Evolutionary conservation across 2,113 vertebrate species (phyloP).

Genomic region (Onychostruthus taczanowskii): DNA sequence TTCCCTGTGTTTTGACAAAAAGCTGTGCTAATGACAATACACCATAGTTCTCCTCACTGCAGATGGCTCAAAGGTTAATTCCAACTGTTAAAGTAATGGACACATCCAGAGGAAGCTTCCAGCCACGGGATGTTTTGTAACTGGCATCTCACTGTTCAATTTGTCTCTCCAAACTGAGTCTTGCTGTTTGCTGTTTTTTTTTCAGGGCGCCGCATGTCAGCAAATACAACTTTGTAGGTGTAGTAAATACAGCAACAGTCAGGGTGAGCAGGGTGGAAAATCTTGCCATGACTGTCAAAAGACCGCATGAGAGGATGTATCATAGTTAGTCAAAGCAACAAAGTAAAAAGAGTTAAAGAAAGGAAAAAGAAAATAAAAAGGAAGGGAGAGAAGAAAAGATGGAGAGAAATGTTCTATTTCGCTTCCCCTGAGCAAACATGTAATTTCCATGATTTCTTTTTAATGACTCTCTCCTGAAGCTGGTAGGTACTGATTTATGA

Average conservation of each 20-base stretch:
- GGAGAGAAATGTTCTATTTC: conserved; percentile 67
- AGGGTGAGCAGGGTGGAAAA: neutral
- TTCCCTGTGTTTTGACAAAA: conserved; percentile 12
- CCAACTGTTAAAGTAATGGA: conserved; percentile 26
- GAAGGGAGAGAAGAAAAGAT: neutral
- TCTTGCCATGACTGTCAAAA: neutral
- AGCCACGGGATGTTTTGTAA: neutral
- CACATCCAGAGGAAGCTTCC: neutral
- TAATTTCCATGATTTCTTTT: conserved; percentile 99
- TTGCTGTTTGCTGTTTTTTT: neutral
- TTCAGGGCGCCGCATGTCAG: neutral
- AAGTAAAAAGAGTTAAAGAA: neutral
- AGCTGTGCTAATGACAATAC: neutral
- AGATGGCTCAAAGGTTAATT: conserved; percentile 30
- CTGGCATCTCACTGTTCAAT: neutral
- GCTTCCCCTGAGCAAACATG: conserved; percentile 89
- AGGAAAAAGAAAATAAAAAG: neutral
- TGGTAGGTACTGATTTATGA: conserved; percentile 91
- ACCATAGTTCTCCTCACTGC: neutral
- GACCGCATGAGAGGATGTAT: neutral
- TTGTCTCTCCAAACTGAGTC: neutral
- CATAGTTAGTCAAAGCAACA: neutral
- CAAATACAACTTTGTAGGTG: neutral
- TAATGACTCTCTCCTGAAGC: conserved; percentile 85
- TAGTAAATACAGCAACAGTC: neutral